Evolutionary conservation across 2,888 invertebrate species (phyloP), one percentile per base, ranked within the genome.

Genomic region (Aporophyla nigra): DNA sequence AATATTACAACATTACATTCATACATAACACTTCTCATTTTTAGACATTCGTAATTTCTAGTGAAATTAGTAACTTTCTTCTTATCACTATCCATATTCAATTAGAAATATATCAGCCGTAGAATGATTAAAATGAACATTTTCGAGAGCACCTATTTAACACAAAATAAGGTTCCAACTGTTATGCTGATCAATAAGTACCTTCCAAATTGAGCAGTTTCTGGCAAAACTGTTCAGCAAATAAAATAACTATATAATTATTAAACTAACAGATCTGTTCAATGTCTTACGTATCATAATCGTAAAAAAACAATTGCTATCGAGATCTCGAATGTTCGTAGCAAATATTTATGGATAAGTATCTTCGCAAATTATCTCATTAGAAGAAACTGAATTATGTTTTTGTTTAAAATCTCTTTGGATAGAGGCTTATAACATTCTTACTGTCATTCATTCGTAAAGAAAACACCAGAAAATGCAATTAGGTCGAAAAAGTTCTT

Each of bases 161-260:
- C 7, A 33, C 7, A 21, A 43, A 62, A 46, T 49, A 59, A 46
- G 56, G 58, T 79, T 58, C 12, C 4, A 53, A 24, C 19, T 49
- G 19, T 66, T 19, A 69, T 27, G 10, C 46, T 56, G 51, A 69
- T 27, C n/a, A 51, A 68, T 83, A 85, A 82, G 86, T 85, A 85
- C 80, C 67, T 67, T n/a, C n/a, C 19, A 74, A 79, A 77, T 76
- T 86, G 74, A 85, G 76, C 84, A 77, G 43, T 68, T 59, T 68
- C 69, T 74, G 74, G 71, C 72, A 74, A 49, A 73, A 63, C 43
- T 54, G 24, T 71, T 76, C 40, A 73, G 49, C 49, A 77, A 77
- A 66, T 59, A 51, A 69, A 27, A 54, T 62, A n/a, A 70, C 33
- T 61, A 33, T 51, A 58, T 16, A 67, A 58, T 61, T 58, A 61